Evolutionary conservation across 2,888 invertebrate species (phyloP), one percentile per base, ranked within the genome.

Genomic region (Harpalus rubripes): DNA sequence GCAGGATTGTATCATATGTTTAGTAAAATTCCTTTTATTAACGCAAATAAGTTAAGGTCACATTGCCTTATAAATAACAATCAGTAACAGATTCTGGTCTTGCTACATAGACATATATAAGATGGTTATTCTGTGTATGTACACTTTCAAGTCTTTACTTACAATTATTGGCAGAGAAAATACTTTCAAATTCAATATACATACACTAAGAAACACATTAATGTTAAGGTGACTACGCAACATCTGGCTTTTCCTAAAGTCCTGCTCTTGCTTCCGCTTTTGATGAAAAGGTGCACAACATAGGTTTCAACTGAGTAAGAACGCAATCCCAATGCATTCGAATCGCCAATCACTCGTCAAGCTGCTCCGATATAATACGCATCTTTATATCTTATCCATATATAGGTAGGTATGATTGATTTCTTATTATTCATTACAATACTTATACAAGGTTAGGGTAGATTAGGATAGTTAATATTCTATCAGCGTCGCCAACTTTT

Each of bases 41-140:
- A 91, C 91, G 91, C 90, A 91, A 91, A 91, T 91, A 91, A 91
- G 91, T 91, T 91, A 91, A 90, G 90, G 91, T 91, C 91, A 91
- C 91, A 91, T 90, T 90, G 89, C 87, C 87, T 90, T 89, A 90
- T 88, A 89, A 90, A 91, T 91, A 91, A 91, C 91, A 91, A 91
- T 84, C 84, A 84, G 78, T 90, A 91, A 91, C 90, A 91, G 89
- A 90, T 89, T 89, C 89, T 89, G 89, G 88, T 88, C 87, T 89
- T 89, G 88, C 91, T 91, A 91, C 91, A 91, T 91, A 91, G 90
- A 91, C 89, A 90, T 90, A 56, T 83, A 83, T 83, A 74, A 83
- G 83, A 83, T 89, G 87, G 87, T 87, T 84, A 85, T 88, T 90
- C 88, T 89, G 90, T 91, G 90, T 91, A 90, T 91, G 89, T 91